Conservation (phyloP, 2,888 invertebrate species). For the Drosophila mayaguana region DNA sequence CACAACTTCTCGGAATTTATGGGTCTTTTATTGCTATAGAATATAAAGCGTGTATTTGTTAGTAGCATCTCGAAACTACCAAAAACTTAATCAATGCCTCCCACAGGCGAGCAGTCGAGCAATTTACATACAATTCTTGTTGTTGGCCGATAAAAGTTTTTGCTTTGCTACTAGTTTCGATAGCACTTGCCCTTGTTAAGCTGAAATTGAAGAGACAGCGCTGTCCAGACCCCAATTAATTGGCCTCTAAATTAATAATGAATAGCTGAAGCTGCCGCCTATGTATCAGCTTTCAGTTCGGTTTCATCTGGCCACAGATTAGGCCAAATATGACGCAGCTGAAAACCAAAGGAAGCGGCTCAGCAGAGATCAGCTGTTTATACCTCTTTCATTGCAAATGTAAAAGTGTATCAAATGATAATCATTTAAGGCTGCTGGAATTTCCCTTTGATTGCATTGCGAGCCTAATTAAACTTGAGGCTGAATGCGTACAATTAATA, state of each 20-base stretch:
- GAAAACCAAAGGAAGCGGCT: constrained; percentile 7
- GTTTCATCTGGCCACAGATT: constrained; percentile 24
- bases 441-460: constrained; percentile 26
- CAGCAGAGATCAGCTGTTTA: constrained; percentile 21
- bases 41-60: not conserved
- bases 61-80: not conserved
- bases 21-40: constrained; percentile 7
- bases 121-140: not conserved
- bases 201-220: not conserved
- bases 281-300: not conserved
- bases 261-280: constrained; percentile 3
- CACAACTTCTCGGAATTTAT: constrained; percentile 31
- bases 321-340: constrained; percentile 49
- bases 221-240: constrained; percentile 12
- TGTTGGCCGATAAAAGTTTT: not conserved
- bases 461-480: constrained; percentile 7
- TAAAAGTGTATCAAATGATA: constrained; percentile 19
- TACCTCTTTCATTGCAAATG: constrained; percentile 36
- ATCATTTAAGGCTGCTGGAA: constrained; percentile 12
- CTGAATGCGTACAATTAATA: constrained; percentile 19
- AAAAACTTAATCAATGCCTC: constrained; percentile 7
- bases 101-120: too few species aligned
- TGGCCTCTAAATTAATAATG: constrained; percentile 1
- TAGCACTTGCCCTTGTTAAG: not conserved
- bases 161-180: not conserved